Evolutionary conservation across 1,140 invertebrate species (phyloP).

Genomic region (Eriosoma lanigerum): DNA sequence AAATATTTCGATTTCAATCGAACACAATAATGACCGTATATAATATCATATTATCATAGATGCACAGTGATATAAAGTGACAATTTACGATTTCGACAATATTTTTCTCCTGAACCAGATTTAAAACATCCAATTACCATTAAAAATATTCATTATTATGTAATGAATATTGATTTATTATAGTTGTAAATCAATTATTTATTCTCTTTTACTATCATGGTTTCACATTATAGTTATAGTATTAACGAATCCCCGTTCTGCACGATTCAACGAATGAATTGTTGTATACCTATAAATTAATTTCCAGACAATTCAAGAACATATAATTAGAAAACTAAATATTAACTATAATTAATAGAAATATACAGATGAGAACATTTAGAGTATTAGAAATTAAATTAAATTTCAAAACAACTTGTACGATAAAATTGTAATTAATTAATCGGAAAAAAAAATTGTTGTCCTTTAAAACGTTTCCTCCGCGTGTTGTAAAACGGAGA

Average conservation of each 20-base stretch:
- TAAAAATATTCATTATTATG: background rate
- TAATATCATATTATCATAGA: background rate
- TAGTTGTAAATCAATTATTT: background rate
- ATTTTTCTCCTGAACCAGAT: background rate
- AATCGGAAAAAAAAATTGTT: no score
- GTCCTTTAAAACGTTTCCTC: no score
- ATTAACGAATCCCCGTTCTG: background rate
- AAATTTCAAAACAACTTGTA: no score
- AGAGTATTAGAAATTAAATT: no score
- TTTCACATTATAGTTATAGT: background rate
- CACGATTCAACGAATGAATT: background rate
- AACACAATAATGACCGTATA: background rate
- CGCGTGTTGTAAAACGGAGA: no score
- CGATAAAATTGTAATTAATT: no score
- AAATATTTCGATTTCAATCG: background rate
- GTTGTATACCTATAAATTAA: background rate
- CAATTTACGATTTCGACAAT: conserved; percentile 2
- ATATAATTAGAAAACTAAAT: background rate
- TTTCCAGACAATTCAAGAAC: background rate
- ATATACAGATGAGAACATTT: no score
- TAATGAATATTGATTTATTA: conserved; percentile 6
- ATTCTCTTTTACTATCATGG: background rate
- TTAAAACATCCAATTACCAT: background rate
- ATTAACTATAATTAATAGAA: no score
- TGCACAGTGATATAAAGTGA: background rate